These are phyloP conservation scores for Helostoma temminkii DNA, from an alignment of 2,797 vertebrate species.

Conservation along the genomic window DNA sequence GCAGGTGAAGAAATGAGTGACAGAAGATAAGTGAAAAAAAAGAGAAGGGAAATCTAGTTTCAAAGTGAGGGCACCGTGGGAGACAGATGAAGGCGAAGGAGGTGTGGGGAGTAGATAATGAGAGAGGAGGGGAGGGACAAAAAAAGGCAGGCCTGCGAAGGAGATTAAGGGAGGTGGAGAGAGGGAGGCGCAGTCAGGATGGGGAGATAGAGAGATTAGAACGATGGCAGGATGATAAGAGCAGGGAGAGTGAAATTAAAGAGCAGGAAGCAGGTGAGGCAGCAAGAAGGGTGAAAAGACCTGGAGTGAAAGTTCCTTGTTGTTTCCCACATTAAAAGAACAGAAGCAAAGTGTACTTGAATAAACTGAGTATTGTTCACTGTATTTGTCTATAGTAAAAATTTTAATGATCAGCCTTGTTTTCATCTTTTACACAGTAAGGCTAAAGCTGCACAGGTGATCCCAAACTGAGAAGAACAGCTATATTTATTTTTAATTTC, in stretches of 20 bases:
- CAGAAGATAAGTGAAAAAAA: conserved; percentile 44
- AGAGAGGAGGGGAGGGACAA: conserved; percentile 58
- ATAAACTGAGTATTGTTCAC: neutral
- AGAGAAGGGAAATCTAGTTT: conserved; percentile 56
- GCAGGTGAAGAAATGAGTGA: conserved; percentile 47
- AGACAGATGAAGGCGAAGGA: conserved; percentile 62
- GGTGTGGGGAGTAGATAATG: conserved; percentile 68
- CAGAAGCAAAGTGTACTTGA: conserved; percentile 7
- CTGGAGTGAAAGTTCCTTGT: conserved; percentile 46
- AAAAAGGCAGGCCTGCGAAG: conserved; percentile 47
- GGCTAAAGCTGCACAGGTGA: neutral
- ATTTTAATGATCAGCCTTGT: too few relatives aligned
- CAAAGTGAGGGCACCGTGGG: conserved; percentile 63
- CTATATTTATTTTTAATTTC: too few relatives aligned
- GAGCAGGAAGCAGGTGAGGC: conserved; percentile 53
- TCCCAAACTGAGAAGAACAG: accelerated
- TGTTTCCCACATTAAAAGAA: conserved; percentile 8
- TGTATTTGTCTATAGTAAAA: too few relatives aligned
- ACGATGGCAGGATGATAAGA: conserved; percentile 69
- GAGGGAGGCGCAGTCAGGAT: conserved; percentile 70
- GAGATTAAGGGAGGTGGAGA: conserved; percentile 71
- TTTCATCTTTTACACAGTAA: neutral
- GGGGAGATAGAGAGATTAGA: conserved; percentile 72
- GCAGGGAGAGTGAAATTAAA: conserved; percentile 66
- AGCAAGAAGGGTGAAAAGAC: conserved; percentile 15